Evolutionary conservation across 2,888 invertebrate species (phyloP).

Genomic region (Agrotis puta): DNA sequence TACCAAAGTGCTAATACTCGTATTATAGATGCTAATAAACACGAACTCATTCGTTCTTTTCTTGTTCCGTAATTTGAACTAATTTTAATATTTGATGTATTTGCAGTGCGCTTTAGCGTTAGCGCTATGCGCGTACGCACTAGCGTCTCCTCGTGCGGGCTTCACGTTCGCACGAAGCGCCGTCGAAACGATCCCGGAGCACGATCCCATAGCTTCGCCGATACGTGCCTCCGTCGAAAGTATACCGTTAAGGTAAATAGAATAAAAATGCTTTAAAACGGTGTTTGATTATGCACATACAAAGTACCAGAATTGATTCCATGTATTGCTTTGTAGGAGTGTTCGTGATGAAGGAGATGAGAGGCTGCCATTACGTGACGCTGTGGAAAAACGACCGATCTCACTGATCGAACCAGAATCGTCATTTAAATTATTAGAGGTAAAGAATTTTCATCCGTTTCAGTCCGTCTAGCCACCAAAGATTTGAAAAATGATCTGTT

Average conservation of each 20-base stretch:
- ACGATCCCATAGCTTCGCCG: constrained; percentile 88
- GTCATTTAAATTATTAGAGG: constrained; percentile 78
- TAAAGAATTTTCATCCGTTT: constrained; percentile 57
- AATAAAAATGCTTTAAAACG: constrained; percentile 38
- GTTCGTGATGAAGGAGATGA: constrained; percentile 84
- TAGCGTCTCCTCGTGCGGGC: constrained; percentile 79
- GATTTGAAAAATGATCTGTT: background rate
- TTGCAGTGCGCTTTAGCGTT: constrained; percentile 78
- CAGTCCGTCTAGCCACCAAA: too few relatives aligned
- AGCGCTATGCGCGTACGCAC: constrained; percentile 74
- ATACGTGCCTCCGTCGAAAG: constrained; percentile 95
- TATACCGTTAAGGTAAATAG: constrained; percentile 89
- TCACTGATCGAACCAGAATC: constrained; percentile 76
- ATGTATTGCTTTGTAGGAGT: constrained; percentile 69
- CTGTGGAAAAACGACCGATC: constrained; percentile 92
- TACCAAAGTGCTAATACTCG: constrained; percentile 9
- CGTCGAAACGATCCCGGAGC: constrained; percentile 84
- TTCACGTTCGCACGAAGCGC: constrained; percentile 80
- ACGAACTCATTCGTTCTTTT: background rate
- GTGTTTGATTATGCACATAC: constrained; percentile 41
- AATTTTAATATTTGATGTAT: constrained; percentile 9
- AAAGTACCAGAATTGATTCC: constrained; percentile 36
- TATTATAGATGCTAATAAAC: constrained; percentile 10
- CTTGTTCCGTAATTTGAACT: background rate
- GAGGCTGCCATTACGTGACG: constrained; percentile 93